phyloP scores from a whole-genome alignment of 2,797 vertebrate genomes.

The Acipenser transmontanus region DNA sequence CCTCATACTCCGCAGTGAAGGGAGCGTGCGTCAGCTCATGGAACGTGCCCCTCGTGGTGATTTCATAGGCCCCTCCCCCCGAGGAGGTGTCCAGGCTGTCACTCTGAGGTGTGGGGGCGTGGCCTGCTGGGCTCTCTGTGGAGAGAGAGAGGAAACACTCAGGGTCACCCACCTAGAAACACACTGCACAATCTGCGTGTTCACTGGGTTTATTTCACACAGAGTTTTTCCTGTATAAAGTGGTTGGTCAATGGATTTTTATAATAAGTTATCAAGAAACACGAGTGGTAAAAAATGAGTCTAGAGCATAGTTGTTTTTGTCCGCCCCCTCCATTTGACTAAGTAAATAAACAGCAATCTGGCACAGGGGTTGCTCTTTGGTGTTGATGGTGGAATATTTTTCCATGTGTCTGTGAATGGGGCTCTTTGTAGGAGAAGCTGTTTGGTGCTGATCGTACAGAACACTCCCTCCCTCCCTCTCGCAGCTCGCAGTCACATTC shows the following conservation, averaged over 20 bases:
- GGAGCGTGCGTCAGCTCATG: constrained; percentile 38
- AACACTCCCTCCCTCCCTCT: constrained; percentile 17
- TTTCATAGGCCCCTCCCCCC: constrained; percentile 65
- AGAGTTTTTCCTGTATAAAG: too few relatives aligned
- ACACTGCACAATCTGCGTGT: not conserved
- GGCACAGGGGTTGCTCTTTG: constrained; percentile 13
- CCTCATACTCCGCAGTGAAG: constrained; percentile 60
- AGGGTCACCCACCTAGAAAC: constrained; percentile 30
- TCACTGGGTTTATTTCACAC: too few relatives aligned
- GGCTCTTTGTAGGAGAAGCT: constrained; percentile 50
- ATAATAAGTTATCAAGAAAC: constrained; percentile 7
- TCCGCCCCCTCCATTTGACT: constrained; percentile 27
- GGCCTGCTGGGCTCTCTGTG: constrained; percentile 60
- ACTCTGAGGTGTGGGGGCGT: constrained; percentile 62
- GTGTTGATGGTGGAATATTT: too few relatives aligned
- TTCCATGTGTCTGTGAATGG: constrained; percentile 33
- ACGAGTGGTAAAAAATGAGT: not conserved
- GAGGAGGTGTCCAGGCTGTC: constrained; percentile 81
- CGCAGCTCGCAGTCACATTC: constrained; percentile 35
- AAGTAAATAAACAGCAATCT: constrained; percentile 31
- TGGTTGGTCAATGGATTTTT: not conserved
- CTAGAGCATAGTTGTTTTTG: not conserved
- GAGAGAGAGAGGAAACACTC: constrained; percentile 8
- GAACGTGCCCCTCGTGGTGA: constrained; percentile 52
- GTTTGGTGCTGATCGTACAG: constrained; percentile 35